phyloP scores from a whole-genome alignment of 2,888 invertebrate species.

The Phyllotreta cruciferae region DNA sequence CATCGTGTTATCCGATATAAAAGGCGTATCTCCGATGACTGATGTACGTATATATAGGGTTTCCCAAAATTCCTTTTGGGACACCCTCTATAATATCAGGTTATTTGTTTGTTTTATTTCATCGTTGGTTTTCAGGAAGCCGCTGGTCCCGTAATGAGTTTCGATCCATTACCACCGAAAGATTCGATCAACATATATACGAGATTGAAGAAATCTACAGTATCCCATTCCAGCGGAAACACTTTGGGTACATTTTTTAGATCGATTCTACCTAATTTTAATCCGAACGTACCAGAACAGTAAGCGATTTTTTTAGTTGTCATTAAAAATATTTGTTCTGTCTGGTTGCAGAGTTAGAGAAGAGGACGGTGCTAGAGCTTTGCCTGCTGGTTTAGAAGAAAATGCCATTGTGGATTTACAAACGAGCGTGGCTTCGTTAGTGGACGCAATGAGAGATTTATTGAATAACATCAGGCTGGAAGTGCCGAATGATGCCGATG shows the following conservation, averaged over 20 bases:
- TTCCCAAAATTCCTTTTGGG: too few relatives aligned
- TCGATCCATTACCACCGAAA: conserved; percentile 80
- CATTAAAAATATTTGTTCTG: conserved; percentile 2
- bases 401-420: conserved; percentile 63
- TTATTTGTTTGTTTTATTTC: too few relatives aligned
- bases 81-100: too few relatives aligned
- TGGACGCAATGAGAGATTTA: conserved; percentile 77
- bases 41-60: conserved; percentile 38
- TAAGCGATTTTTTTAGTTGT: conserved; percentile 40
- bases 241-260: conserved; percentile 71
- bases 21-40: conserved; percentile 69
- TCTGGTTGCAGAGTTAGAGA: conserved; percentile 42
- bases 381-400: conserved; percentile 54
- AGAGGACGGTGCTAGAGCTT: conserved; percentile 56
- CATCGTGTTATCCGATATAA: conserved; percentile 74
- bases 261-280: conserved; percentile 75
- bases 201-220: conserved; percentile 58
- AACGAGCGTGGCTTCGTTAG: conserved; percentile 70
- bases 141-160: conserved; percentile 70
- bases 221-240: conserved; percentile 47
- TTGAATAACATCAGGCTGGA: conserved; percentile 71
- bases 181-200: conserved; percentile 78
- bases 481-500: conserved; percentile 63
- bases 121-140: conserved; percentile 50
- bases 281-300: conserved; percentile 52